Conservation (phyloP, 2,888 invertebrate genomes). For the Chloroclysta siterata region DNA sequence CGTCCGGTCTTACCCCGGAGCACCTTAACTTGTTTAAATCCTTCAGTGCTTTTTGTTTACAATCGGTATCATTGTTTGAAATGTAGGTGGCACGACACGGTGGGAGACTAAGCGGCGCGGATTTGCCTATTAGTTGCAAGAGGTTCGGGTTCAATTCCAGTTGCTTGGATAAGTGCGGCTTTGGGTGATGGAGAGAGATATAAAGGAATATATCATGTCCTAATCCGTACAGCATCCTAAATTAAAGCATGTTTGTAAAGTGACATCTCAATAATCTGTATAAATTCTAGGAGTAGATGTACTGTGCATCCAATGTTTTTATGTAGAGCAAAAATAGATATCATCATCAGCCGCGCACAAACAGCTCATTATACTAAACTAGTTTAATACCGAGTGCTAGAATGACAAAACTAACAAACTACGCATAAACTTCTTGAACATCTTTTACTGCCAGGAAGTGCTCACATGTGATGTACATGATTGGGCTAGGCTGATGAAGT, state of each 20-base stretch:
- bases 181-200: too few species aligned
- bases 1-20: too few species aligned
- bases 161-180: too few species aligned
- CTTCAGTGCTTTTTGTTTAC: neutral
- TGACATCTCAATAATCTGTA: too few species aligned
- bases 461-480: conserved; percentile 26
- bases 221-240: too few species aligned
- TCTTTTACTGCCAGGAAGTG: conserved; percentile 34
- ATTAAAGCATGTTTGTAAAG: too few species aligned
- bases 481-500: conserved; percentile 46
- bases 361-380: conserved; percentile 9
- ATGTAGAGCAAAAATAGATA: neutral
- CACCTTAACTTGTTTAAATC: conserved; percentile 1
- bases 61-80: neutral
- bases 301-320: neutral
- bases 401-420: conserved; percentile 6
- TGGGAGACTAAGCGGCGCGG: too few species aligned
- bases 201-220: too few species aligned
- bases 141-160: too few species aligned
- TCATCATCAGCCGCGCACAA: neutral
- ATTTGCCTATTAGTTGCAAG: too few species aligned
- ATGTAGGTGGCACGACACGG: neutral
- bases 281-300: too few species aligned
- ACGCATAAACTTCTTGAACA: conserved; percentile 17
- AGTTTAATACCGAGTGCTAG: conserved; percentile 5